Evolutionary conservation across 2,113 vertebrate species (phyloP).

Genomic region (Corythaeola cristata): DNA sequence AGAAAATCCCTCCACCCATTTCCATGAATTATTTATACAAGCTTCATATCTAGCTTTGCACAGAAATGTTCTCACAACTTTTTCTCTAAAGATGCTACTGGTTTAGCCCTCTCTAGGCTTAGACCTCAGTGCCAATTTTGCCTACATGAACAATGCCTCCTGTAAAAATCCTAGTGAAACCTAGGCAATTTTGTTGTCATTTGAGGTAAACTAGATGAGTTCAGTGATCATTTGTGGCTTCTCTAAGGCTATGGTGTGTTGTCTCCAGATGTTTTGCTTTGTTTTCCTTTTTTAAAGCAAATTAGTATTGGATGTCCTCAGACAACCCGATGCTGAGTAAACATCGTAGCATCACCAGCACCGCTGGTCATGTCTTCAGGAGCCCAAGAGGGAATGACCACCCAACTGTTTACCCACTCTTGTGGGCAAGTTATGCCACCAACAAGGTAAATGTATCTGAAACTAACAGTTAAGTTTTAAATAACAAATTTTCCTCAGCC

Average conservation of each 20-base stretch:
- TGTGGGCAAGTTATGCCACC: neutral
- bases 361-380: neutral
- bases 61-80: neutral
- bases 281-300: neutral
- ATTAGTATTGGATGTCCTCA: neutral
- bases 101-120: neutral
- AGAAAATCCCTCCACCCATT: neutral
- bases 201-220: neutral
- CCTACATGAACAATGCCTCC: neutral
- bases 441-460: neutral
- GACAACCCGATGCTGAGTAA: neutral
- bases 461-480: neutral
- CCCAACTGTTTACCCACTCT: neutral
- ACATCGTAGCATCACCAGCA: neutral
- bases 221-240: neutral
- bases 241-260: neutral
- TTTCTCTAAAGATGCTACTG: neutral
- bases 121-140: neutral
- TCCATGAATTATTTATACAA: conserved; percentile 4
- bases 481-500: neutral
- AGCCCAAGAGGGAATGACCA: neutral
- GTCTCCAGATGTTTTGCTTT: neutral
- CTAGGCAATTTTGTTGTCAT: neutral
- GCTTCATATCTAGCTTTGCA: neutral
- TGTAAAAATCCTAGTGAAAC: neutral